phyloP scores from a whole-genome alignment of 2,113 vertebrate genomes.

The Grammomys dolichurus region DNA sequence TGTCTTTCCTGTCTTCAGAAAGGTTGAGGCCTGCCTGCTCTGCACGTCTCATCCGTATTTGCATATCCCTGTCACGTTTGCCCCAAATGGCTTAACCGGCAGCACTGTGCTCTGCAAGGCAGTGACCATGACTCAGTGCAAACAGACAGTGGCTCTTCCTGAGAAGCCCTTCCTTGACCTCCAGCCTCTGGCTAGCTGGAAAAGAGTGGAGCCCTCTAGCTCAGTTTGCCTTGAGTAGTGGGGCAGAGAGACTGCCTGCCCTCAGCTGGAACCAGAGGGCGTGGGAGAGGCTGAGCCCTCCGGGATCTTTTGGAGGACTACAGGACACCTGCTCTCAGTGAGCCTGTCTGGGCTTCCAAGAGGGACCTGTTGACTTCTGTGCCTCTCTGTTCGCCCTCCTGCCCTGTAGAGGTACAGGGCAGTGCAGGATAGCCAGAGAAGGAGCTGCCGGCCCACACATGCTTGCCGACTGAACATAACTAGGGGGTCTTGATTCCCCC shows the following conservation, averaged over 20 bases:
- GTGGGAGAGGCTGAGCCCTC: neutral
- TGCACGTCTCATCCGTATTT: neutral
- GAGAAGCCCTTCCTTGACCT: neutral
- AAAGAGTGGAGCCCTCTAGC: neutral
- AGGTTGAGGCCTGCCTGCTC: neutral
- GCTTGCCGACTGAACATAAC: neutral
- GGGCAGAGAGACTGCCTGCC: neutral
- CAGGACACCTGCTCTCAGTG: neutral
- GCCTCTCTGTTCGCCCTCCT: neutral
- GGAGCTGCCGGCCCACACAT: neutral
- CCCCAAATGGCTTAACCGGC: neutral
- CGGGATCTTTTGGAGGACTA: neutral
- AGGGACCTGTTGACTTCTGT: neutral
- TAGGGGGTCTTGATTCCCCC: slow-evolving; percentile 57
- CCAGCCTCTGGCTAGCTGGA: neutral
- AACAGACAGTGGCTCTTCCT: neutral
- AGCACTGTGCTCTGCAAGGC: neutral
- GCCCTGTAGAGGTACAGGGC: neutral
- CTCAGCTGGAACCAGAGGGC: neutral
- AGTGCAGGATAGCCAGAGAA: neutral
- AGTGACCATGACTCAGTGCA: neutral
- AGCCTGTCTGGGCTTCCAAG: neutral
- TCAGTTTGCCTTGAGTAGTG: neutral
- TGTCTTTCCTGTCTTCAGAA: neutral
- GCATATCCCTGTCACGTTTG: neutral